Evolutionary conservation across 2,888 invertebrate genomes (phyloP), one percentile per base, ranked within the genome.

Genomic region (Aleiodes leptofemur): DNA sequence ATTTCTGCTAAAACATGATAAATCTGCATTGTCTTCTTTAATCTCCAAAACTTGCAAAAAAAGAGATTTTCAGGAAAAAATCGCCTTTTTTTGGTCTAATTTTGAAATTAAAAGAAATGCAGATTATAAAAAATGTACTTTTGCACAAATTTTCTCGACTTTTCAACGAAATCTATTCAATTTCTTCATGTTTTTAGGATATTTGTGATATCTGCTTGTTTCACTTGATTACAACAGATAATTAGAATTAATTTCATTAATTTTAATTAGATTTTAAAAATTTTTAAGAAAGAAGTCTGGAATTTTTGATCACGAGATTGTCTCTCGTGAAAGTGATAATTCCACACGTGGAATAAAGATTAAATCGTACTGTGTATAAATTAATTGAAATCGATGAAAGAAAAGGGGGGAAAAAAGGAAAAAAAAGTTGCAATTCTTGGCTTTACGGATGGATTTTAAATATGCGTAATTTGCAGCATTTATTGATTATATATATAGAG

Each of bases 261-360:
- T 43, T 43, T 43, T 43, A 11, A 69, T 55, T 55, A 57, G 43
- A 61, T n/a, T 59, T 55, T 57, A 34, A 6, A 64, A 70, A 71
- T 56, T 29, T 56, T 38, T n/a, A 6, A 69, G 14, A 51, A 29
- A 23, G 59, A 53, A 29, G 61, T 9, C 51, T 56, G 1, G n/a
- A 48, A 29, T 13, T 34, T 50, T 31, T 38, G 51, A 75, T 75
- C 69, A 71, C 50, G 66, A 43, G 64, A 16, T 55, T 6, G 4
- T 73, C 51, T 73, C 51, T 77, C 78, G 78, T 76, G 69, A 82
- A 82, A 81, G 85, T 85, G 84, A 84, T 85, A 85, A 81, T 80
- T 82, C 79, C 79, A 79, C 72, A 69, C 68, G 77, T 76, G 80
- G 77, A 81, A 81, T 66, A 43, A 6, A 43, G 1, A 23, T 23